Percentiles rank a stretch among this genome's conserved stretches.
Evolutionary conservation across 2,888 invertebrate genomes (phyloP).

Genomic region (Pterostichus madidus): DNA sequence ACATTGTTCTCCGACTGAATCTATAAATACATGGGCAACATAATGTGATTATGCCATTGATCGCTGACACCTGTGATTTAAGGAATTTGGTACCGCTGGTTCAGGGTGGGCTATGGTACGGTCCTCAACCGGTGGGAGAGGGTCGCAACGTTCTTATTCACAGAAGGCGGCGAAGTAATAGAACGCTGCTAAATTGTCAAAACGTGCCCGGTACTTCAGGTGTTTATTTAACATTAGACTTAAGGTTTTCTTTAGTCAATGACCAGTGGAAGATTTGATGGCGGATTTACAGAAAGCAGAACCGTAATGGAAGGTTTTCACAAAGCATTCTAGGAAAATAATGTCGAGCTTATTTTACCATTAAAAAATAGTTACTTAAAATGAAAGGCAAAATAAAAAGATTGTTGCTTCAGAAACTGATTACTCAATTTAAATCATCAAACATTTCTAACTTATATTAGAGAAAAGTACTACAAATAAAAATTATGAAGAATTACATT

Average conservation of each 20-base stretch:
- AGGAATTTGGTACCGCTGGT: constrained; percentile 27
- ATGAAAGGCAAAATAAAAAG: no score
- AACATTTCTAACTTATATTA: no score
- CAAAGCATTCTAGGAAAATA: constrained; percentile 2
- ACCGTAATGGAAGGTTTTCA: background rate
- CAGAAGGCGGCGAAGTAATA: constrained; percentile 24
- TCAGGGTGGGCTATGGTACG: constrained; percentile 21
- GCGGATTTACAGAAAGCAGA: constrained; percentile 26
- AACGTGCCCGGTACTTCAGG: constrained; percentile 59
- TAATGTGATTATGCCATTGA: constrained; percentile 41
- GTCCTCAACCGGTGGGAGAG: no score
- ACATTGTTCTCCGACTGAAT: constrained; percentile 51
- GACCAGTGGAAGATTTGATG: constrained; percentile 61
- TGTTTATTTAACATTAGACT: constrained; percentile 59
- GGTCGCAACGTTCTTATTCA: background rate
- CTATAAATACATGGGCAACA: constrained; percentile 45
- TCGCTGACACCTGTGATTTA: constrained; percentile 53
- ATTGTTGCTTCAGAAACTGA: no score
- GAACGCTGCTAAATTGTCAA: constrained; percentile 56
- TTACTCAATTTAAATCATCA: no score
- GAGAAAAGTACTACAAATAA: no score
- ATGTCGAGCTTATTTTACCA: background rate
- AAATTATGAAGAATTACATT: no score
- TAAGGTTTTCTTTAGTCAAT: constrained; percentile 45
- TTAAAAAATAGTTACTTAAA: no score